Conservation (phyloP, 2,888 invertebrate genomes). For the Zhuqinia jingwanae region DNA sequence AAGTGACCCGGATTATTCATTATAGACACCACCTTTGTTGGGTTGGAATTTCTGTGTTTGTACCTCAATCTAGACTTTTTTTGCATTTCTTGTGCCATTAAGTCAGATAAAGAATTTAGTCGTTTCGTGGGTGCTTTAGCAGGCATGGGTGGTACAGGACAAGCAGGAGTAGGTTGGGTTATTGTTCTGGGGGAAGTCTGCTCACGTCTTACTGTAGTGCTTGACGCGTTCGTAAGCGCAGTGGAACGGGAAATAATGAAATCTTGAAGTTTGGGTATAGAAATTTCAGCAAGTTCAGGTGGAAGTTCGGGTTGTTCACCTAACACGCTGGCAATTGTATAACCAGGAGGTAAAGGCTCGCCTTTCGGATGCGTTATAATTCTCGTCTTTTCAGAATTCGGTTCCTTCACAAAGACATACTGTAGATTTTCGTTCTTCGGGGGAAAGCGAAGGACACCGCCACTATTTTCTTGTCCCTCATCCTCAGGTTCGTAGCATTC, state of each 20-base stretch:
- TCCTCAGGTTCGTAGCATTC: no score
- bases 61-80: conserved; percentile 10
- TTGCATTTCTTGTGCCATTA: neutral
- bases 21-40: neutral
- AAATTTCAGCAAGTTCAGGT: no score
- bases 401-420: no score
- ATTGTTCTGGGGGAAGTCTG: neutral
- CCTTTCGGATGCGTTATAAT: neutral
- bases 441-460: no score
- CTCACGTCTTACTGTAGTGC: no score
- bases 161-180: neutral
- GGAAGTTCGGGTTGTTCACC: neutral
- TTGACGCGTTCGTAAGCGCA: neutral
- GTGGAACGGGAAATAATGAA: neutral
- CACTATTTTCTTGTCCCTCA: no score
- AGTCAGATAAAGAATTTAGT: conserved; percentile 11
- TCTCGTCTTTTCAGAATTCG: neutral
- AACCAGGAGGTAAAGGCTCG: neutral
- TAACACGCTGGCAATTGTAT: neutral
- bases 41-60: neutral
- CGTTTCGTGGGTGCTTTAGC: neutral
- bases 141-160: neutral
- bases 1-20: no score
- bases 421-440: no score
- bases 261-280: no score